A percentile compares a stretch with the other conserved stretches of the same genome.
Evolutionary conservation across 2,888 invertebrate species (phyloP).

Genomic region (Lacanobia wlatinum): DNA sequence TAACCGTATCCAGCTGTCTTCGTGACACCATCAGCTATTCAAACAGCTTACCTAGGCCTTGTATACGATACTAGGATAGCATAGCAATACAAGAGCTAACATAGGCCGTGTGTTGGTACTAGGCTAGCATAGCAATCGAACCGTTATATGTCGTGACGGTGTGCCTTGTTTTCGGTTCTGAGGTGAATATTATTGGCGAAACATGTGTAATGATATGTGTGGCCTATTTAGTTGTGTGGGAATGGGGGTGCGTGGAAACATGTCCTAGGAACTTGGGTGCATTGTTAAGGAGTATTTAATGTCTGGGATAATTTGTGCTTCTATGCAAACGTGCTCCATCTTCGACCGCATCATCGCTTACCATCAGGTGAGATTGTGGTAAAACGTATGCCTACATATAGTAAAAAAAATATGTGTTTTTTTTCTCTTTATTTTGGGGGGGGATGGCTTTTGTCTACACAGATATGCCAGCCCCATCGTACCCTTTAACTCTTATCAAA

Average conservation of each 20-base stretch:
- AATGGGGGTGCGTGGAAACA: slow-evolving; percentile 4
- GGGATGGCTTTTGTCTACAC: no score
- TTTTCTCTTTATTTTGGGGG: no score
- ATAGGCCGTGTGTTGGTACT: slow-evolving; percentile 63
- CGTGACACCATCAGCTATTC: slow-evolving; percentile 66
- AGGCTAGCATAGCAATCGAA: slow-evolving; percentile 60
- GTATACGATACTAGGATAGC: slow-evolving; percentile 56
- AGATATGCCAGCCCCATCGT: no score
- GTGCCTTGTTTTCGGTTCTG: slow-evolving; percentile 64
- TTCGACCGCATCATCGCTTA: no score
- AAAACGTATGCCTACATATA: no score
- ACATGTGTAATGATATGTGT: slow-evolving; percentile 30
- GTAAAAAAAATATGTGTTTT: no score
- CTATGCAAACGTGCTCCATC: no score
- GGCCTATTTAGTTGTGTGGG: slow-evolving; percentile 43
- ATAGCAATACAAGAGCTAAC: slow-evolving; percentile 61
- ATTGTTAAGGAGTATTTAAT: background rate
- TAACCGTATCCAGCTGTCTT: slow-evolving; percentile 60
- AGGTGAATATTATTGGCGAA: slow-evolving; percentile 60
- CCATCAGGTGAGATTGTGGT: no score
- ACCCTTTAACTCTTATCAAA: no score
- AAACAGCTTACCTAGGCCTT: slow-evolving; percentile 63
- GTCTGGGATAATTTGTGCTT: background rate
- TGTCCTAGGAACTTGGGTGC: background rate
- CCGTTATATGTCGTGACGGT: slow-evolving; percentile 71